These are phyloP conservation scores for Hyppa rectilinea DNA, from an alignment of 2,888 invertebrate species.

Conservation along the genomic window DNA sequence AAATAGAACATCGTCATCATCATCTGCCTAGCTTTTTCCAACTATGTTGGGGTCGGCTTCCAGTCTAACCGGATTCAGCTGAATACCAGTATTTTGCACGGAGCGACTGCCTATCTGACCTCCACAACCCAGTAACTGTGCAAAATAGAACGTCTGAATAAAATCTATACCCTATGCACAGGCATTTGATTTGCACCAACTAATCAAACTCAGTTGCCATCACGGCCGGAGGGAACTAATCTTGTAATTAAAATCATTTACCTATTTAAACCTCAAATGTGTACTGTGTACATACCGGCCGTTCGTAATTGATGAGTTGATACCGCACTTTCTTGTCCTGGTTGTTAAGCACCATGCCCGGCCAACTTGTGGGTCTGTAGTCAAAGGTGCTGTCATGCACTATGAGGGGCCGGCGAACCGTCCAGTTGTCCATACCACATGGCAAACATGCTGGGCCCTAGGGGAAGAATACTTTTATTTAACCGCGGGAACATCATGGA, in stretches of 20 bases:
- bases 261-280: neutral
- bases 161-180: slow-evolving; percentile 14
- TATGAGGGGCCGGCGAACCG: slow-evolving; percentile 84
- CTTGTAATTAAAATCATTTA: neutral
- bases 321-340: slow-evolving; percentile 87
- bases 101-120: too few relatives aligned
- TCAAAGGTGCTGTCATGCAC: slow-evolving; percentile 87
- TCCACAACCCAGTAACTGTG: too few relatives aligned
- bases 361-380: slow-evolving; percentile 86
- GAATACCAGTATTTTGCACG: too few relatives aligned
- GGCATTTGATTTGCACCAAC: neutral
- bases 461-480: neutral
- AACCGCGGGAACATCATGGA: neutral
- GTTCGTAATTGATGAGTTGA: slow-evolving; percentile 84
- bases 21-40: too few relatives aligned
- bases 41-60: too few relatives aligned
- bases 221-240: too few relatives aligned
- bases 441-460: slow-evolving; percentile 83
- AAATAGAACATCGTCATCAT: slow-evolving; percentile 7
- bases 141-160: neutral
- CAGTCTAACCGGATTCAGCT: too few relatives aligned
- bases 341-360: slow-evolving; percentile 85
- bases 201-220: too few relatives aligned
- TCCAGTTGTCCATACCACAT: slow-evolving; percentile 85
- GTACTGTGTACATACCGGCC: slow-evolving; percentile 75